Evolutionary conservation across 2,113 vertebrate species (phyloP).

Genomic region (Mirza zaza): DNA sequence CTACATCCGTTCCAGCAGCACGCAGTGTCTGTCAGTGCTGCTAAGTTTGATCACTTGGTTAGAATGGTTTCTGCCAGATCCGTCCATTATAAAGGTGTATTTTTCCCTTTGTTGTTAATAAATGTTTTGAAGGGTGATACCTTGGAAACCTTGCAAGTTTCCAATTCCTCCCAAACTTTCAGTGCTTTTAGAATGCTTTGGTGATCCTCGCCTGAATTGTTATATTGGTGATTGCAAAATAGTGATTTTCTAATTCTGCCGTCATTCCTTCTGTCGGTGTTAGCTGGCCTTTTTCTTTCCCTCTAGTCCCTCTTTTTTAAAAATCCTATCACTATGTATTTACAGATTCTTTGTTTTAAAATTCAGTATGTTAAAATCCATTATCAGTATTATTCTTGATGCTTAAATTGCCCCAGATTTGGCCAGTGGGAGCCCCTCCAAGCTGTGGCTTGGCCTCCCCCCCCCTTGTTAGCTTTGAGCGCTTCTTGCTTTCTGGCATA

Average conservation of each 20-base stretch:
- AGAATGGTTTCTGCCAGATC: neutral
- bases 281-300: neutral
- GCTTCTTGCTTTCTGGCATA: neutral
- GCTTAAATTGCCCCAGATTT: neutral
- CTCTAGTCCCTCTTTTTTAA: neutral
- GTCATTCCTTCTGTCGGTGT: neutral
- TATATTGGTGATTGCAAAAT: neutral
- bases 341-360: neutral
- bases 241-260: neutral
- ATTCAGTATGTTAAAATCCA: neutral
- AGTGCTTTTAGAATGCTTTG: neutral
- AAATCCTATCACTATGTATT: neutral
- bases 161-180: neutral
- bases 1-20: neutral
- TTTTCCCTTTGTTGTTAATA: neutral
- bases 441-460: neutral
- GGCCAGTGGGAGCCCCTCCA: neutral
- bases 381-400: neutral
- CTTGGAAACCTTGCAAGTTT: neutral
- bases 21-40: fast-evolving
- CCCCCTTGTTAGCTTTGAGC: no score
- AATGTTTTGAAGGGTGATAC: neutral
- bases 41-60: neutral
- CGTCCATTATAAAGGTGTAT: neutral
- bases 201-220: neutral